Evolutionary conservation across 1,140 invertebrate species (phyloP).

Genomic region (Helicorthomorpha holstii): DNA sequence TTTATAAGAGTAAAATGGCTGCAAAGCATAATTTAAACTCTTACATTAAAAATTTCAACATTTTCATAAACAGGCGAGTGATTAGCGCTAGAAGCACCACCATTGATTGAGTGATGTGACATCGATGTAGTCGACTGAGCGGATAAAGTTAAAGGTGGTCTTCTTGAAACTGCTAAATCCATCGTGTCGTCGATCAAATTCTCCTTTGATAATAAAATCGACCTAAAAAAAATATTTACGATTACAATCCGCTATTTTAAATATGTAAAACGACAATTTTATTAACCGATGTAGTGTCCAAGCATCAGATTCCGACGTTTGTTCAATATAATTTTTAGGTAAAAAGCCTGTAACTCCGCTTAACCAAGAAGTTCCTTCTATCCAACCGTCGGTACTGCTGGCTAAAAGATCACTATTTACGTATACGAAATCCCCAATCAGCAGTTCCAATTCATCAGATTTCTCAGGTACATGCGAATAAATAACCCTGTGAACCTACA

Average conservation of each 20-base stretch:
- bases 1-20: background rate
- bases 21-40: background rate
- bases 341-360: conserved; percentile 55
- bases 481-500: conserved; percentile 64
- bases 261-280: too few species aligned
- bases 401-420: conserved; percentile 51
- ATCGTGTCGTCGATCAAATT: background rate
- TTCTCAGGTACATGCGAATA: conserved; percentile 57
- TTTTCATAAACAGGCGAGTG: conserved; percentile 6
- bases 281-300: conserved; percentile 61
- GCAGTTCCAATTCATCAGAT: conserved; percentile 64
- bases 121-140: background rate
- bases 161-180: background rate
- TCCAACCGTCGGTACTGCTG: conserved; percentile 64
- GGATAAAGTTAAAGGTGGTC: background rate
- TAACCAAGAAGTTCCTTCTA: conserved; percentile 68
- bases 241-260: background rate
- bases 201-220: background rate
- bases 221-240: background rate
- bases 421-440: conserved; percentile 71
- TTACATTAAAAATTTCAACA: conserved; percentile 3
- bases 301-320: conserved; percentile 68
- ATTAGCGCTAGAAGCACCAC: background rate
- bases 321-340: conserved; percentile 60
- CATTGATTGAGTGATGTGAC: background rate